phyloP scores from a whole-genome alignment of 2,797 vertebrate species.

The Melanotaenia nigrans region DNA sequence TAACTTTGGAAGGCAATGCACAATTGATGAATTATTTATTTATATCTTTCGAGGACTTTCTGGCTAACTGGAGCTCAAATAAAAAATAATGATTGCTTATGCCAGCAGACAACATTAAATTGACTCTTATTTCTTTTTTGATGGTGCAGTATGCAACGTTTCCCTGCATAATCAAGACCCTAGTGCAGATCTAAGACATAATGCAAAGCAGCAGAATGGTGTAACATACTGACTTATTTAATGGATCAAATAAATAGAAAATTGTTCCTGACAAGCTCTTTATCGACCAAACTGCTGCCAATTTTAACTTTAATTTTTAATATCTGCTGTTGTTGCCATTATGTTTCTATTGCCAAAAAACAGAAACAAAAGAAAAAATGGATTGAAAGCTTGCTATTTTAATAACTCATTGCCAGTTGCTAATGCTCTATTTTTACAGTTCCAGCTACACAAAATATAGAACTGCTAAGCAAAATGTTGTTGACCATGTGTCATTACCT shows the following conservation, averaged over 20 bases:
- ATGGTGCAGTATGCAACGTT: too few relatives aligned
- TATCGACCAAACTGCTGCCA: not conserved
- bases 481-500: constrained; percentile 32
- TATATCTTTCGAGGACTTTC: not conserved
- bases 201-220: not conserved
- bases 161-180: too few relatives aligned
- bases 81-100: not conserved
- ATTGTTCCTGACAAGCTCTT: not conserved
- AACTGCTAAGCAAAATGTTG: constrained; percentile 11
- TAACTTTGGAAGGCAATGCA: not conserved
- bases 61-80: not conserved
- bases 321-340: constrained; percentile 7
- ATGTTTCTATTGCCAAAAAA: constrained; percentile 18
- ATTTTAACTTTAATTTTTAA: constrained; percentile 7
- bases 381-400: constrained; percentile 34
- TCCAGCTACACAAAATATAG: constrained; percentile 28
- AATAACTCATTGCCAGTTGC: constrained; percentile 50
- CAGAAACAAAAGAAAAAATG: constrained; percentile 1
- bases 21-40: constrained; percentile 15
- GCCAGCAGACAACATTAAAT: not conserved
- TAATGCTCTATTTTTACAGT: constrained; percentile 54
- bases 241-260: not conserved
- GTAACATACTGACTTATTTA: not conserved
- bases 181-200: not conserved
- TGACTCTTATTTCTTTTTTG: not conserved